Evolutionary conservation across 2,797 vertebrate species (phyloP), one percentile per base, ranked within the genome.

Genomic region (Gallinago solitaria): DNA sequence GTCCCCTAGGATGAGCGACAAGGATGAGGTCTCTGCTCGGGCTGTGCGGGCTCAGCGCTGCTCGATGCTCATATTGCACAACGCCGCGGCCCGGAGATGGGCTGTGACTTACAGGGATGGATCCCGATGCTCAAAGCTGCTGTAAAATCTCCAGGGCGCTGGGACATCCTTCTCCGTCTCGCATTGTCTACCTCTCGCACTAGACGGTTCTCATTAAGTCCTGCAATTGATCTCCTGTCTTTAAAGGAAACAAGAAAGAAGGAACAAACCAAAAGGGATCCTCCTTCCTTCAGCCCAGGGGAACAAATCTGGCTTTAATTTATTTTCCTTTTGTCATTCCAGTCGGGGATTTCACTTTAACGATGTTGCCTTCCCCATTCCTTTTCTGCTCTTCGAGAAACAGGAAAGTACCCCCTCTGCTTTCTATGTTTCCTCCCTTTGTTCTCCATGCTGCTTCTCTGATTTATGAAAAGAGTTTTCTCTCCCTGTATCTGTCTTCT

Each of bases 211-310:
- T 96, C 93, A 95, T 95, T 96, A 95, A 87, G 71, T 12, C 18
- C 71, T 4, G 1, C 95, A 63, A 87, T 86, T 92, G 90, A 93
- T 92, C 93, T 94, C 94, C 88, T 90, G 89, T 56, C 96, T 96
- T 95, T 83, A 92, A 97, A 97, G 91, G 90, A n/a, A 93, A 95
- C 93, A 93, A 96, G 89, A 96, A 96, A 96, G 83, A 74, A 87
- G 86, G 92, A 90, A 93, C 71, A 74, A 95, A 67, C 89, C 93
- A 79, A 93, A 80, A n/a, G 81, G 86, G 93, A 94, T 89, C 87
- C 93, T 95, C 96, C 96, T 96, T 83, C 81, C 85, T 87, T n/a
- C 91, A n/a, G 94, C 95, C 91, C 79, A 91, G 91, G 84, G 96
- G 96, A 89, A 92, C n/a, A 21, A 93, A 54, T 93, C 84, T 97